A percentile compares a stretch with the other conserved stretches of the same genome.
phyloP scores from a whole-genome alignment of 1,140 invertebrate species.

The Anadara kagoshimensis region DNA sequence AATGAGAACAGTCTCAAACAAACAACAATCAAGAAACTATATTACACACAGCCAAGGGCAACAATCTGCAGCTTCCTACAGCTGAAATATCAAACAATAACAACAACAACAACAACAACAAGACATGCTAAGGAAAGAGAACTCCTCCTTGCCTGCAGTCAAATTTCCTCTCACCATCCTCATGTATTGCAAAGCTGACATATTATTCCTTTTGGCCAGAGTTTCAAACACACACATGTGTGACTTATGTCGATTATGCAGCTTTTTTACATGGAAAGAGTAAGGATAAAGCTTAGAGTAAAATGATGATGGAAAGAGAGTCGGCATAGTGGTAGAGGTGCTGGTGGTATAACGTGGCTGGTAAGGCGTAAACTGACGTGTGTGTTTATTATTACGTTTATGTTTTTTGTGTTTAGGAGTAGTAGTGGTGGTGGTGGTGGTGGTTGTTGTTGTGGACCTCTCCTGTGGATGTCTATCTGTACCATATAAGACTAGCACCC shows the following conservation, averaged over 20 bases:
- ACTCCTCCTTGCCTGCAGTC: constrained; percentile 62
- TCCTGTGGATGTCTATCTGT: constrained; percentile 65
- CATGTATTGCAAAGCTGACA: constrained; percentile 63
- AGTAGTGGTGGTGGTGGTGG: constrained; percentile 51
- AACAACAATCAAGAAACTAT: no score
- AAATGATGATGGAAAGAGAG: constrained; percentile 2
- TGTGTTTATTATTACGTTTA: neutral
- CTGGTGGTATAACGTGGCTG: constrained; percentile 20
- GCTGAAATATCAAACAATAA: no score
- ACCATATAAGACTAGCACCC: constrained; percentile 70
- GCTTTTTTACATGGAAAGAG: neutral
- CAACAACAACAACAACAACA: no score
- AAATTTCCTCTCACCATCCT: constrained; percentile 64
- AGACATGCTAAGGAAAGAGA: no score
- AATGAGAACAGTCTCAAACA: no score
- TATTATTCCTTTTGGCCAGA: constrained; percentile 69
- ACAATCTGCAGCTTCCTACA: no score
- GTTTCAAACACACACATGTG: constrained; percentile 70
- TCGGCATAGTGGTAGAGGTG: constrained; percentile 7
- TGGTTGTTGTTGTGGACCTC: constrained; percentile 27
- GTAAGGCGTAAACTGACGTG: neutral
- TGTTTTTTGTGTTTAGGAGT: constrained; percentile 16
- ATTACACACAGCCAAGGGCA: no score
- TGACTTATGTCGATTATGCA: neutral
- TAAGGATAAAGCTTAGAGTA: no score